Evolutionary conservation across 2,113 vertebrate genomes (phyloP).

Genomic region (Phyllopteryx taeniolatus): DNA sequence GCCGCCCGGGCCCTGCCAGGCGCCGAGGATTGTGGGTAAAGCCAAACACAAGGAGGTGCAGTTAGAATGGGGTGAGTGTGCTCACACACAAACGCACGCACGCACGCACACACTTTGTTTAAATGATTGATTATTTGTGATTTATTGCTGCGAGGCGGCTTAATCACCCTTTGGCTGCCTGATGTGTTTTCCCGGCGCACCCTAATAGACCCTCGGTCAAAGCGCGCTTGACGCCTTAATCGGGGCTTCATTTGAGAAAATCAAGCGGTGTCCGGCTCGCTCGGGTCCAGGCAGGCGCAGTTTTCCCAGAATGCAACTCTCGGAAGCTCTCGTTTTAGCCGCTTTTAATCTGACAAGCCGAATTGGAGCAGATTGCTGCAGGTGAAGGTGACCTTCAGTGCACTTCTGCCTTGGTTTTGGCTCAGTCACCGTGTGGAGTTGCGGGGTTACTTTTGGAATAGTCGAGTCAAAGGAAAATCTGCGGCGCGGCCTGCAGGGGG

Average conservation of each 20-base stretch:
- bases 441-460: background rate
- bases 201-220: slow-evolving; percentile 36
- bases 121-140: background rate
- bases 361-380: slow-evolving; percentile 5
- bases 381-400: slow-evolving; percentile 47
- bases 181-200: slow-evolving; percentile 15
- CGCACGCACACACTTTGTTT: background rate
- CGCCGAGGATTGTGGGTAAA: slow-evolving; percentile 84
- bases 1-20: slow-evolving; percentile 85
- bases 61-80: slow-evolving; percentile 89
- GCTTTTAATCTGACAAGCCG: slow-evolving; percentile 24
- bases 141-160: slow-evolving; percentile 1
- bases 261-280: background rate
- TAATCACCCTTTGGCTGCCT: slow-evolving; percentile 35
- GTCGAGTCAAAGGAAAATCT: background rate
- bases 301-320: slow-evolving; percentile 17
- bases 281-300: slow-evolving; percentile 35
- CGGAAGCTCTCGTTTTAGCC: slow-evolving; percentile 42
- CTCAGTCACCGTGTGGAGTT: background rate
- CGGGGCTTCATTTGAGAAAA: slow-evolving; percentile 34
- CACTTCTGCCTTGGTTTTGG: slow-evolving; percentile 30
- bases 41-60: slow-evolving; percentile 93
- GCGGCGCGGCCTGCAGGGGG: no score
- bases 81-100: background rate
- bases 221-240: slow-evolving; percentile 44